Evolutionary conservation across 2,113 vertebrate species (phyloP), one percentile per base, ranked within the genome.

Genomic region (Syngnathoides biaculeatus): DNA sequence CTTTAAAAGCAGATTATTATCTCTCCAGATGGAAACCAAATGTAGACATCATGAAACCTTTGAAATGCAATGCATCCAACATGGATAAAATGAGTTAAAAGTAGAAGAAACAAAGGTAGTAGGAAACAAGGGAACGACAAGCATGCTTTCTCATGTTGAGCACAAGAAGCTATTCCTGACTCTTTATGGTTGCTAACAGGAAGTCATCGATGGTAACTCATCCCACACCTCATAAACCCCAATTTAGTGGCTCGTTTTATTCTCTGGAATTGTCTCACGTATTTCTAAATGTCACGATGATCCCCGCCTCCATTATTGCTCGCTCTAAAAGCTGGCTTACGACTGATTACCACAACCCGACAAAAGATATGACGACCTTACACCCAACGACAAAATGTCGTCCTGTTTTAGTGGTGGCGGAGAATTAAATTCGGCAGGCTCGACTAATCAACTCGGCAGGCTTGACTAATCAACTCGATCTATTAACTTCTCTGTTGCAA

Each of bases 11-110:
- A 79, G 79, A 84, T 80, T 57, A 62, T 62, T 43, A 81, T 82
- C 73, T 65, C 70, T 72, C 77, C 77, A 80, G 69, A 84, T 86
- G 77, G 65, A 69, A 77, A 86, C 79, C 84, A 84, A 84, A 86
- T 81, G 81, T 66, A 72, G 80, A 81, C 73, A 79, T 76, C 42
- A 43, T 65, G 45, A 75, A 30, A 75, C 74, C 71, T 75, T 65
- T 69, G 80, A 73, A 79, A 69, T 61, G 75, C 59, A 66, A 72
- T 47, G 62, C 55, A 60, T 79, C 80, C 58, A 74, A 78, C 65
- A 68, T 55, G 62, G 72, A 43, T 42, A 62, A 57, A 48, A 26
- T 27, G 39, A 52, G 11, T 53, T 81, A 62, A 76, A 79, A 73
- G 59, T 35, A 67, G 68, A 53, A 60, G 55, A 56, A 68, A 75